Percentiles rank a stretch among this genome's conserved stretches.
Evolutionary conservation across 2,888 invertebrate species (phyloP).

Genomic region (Eumerus sabulonum): DNA sequence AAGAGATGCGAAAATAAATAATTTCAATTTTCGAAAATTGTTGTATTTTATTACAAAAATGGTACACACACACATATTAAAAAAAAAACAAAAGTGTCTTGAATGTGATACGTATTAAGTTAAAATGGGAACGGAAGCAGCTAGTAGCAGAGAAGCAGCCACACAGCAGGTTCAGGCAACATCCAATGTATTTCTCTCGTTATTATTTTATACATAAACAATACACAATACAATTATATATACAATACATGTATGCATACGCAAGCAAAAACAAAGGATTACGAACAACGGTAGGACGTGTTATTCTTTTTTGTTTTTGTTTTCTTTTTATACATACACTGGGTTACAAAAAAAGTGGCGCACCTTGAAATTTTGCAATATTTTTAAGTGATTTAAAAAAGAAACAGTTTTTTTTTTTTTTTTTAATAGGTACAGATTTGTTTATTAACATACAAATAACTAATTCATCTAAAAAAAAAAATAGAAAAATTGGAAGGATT

Average conservation of each 20-base stretch:
- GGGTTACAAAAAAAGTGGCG: too few species aligned
- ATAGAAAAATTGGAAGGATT: too few species aligned
- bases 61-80: too few species aligned
- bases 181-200: constrained; percentile 65
- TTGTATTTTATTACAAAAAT: constrained; percentile 46
- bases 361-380: too few species aligned
- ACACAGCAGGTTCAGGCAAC: constrained; percentile 49
- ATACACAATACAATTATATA: constrained; percentile 33
- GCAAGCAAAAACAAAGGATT: constrained; percentile 28
- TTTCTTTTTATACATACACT: too few species aligned
- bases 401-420: too few species aligned
- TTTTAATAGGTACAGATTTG: too few species aligned
- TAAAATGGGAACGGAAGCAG: constrained; percentile 46
- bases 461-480: too few species aligned
- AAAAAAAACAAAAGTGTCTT: constrained; percentile 49
- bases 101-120: constrained; percentile 65
- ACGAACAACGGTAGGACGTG: constrained; percentile 21
- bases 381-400: too few species aligned
- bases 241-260: constrained; percentile 56
- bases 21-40: constrained; percentile 51
- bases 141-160: constrained; percentile 19
- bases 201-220: constrained; percentile 63
- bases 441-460: too few species aligned
- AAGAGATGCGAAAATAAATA: constrained; percentile 41
- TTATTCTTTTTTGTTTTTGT: too few species aligned